phyloP scores from a whole-genome alignment of 2,888 invertebrate species.

The Escarpia spicata region DNA sequence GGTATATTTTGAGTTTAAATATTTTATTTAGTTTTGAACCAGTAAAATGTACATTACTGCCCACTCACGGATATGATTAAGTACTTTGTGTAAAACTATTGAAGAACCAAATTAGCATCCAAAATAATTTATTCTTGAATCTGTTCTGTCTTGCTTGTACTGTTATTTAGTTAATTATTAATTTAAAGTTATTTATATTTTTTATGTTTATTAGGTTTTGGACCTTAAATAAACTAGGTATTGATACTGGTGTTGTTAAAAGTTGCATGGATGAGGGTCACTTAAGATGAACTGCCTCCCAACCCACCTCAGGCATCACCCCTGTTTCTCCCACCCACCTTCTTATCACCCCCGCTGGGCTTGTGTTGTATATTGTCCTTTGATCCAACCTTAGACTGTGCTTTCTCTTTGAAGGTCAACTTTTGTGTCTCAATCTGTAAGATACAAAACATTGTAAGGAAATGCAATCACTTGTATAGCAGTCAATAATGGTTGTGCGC shows the following conservation, averaged over 20 bases:
- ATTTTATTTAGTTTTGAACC: not conserved
- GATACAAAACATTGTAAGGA: not conserved
- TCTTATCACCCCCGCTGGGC: conserved; percentile 41
- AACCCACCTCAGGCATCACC: not conserved
- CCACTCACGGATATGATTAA: not conserved
- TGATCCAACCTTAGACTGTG: conserved; percentile 41
- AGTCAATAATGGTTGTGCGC: too few species aligned
- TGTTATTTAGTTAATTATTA: too few species aligned
- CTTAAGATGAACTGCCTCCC: not conserved
- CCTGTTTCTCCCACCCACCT: conserved; percentile 31
- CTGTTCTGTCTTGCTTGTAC: too few species aligned
- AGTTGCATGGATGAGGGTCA: too few species aligned
- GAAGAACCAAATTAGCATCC: too few species aligned
- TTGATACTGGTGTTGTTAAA: too few species aligned
- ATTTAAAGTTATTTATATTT: too few species aligned
- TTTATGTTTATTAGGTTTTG: too few species aligned
- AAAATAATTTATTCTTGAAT: too few species aligned
- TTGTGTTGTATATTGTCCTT: conserved; percentile 43
- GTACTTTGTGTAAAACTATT: too few species aligned
- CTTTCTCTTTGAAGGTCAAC: conserved; percentile 44
- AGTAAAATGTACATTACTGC: not conserved
- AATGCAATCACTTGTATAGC: not conserved
- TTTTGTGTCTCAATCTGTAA: conserved; percentile 42
- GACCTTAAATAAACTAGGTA: too few species aligned
- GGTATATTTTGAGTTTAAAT: not conserved